These are phyloP conservation scores for Eurytoma californica DNA, from an alignment of 2,888 invertebrate genomes.

Conservation along the genomic window DNA sequence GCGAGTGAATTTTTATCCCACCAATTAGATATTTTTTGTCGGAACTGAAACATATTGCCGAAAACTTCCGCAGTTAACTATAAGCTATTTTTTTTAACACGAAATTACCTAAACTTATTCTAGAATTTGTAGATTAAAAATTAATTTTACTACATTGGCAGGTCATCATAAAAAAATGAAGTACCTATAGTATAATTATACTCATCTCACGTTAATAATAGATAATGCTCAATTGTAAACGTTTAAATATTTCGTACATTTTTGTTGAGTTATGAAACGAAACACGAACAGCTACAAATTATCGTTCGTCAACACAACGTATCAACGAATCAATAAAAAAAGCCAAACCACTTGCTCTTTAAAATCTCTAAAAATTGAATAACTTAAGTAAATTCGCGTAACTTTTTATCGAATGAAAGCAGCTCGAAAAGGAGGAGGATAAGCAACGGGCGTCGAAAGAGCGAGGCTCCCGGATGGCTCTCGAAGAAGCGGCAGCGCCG, in stretches of 20 bases:
- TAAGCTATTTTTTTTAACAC: not conserved
- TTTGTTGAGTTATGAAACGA: too few relatives aligned
- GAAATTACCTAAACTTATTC: constrained; percentile 9
- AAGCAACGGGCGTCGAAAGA: not conserved
- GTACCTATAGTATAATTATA: not conserved
- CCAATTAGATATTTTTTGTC: not conserved
- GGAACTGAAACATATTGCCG: not conserved
- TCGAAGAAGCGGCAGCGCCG: not conserved
- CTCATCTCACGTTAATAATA: not conserved
- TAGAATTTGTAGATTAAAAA: not conserved
- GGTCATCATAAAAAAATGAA: not conserved
- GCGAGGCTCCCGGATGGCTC: not conserved
- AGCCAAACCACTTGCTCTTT: too few relatives aligned
- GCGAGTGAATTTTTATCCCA: not conserved
- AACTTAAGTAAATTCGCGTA: too few relatives aligned
- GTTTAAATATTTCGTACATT: too few relatives aligned
- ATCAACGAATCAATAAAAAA: too few relatives aligned
- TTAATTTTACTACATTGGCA: not conserved
- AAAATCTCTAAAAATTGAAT: not conserved
- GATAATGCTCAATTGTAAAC: not conserved
- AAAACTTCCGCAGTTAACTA: not conserved
- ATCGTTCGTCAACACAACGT: too few relatives aligned
- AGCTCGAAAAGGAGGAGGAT: not conserved
- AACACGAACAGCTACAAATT: too few relatives aligned
- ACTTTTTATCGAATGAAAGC: too few relatives aligned